These are phyloP conservation scores for Onychomys arenicola DNA, from an alignment of 2,797 vertebrate species.

Conservation along the genomic window DNA sequence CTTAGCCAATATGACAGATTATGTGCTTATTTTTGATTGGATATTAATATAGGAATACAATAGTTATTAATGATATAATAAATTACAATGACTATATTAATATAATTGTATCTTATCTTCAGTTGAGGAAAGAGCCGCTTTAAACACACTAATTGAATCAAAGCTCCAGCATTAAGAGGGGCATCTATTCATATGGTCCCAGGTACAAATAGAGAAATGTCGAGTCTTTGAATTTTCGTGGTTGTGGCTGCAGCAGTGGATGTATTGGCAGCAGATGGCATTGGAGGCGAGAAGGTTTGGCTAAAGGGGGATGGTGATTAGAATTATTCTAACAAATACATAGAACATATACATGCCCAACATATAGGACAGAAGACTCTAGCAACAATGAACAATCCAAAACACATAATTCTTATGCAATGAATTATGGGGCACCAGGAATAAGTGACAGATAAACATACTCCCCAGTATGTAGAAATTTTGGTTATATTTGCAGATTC, in stretches of 20 bases:
- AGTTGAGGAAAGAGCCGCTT: not conserved
- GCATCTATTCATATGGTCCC: not conserved
- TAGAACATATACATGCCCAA: not conserved
- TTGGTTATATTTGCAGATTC: not conserved
- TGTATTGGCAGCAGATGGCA: not conserved
- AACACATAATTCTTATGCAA: not conserved
- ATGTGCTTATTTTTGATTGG: not conserved
- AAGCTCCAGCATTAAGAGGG: not conserved
- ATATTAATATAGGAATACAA: not conserved
- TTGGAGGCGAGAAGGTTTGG: too few relatives aligned
- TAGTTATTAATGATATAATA: not conserved
- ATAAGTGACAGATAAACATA: not conserved
- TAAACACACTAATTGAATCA: not conserved
- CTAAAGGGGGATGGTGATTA: too few relatives aligned
- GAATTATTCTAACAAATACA: not conserved
- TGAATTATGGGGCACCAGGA: not conserved
- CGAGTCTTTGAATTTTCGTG: not conserved
- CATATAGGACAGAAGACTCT: not conserved
- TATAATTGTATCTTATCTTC: not conserved
- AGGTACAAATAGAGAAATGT: not conserved
- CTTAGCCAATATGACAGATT: not conserved
- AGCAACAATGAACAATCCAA: conserved; percentile 43
- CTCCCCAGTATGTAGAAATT: not conserved
- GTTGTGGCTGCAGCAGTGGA: not conserved
- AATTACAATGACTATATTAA: not conserved